Base-by-base conservation (phyloP, 2,888 invertebrate species). In the Strigamia crassipes region DNA sequence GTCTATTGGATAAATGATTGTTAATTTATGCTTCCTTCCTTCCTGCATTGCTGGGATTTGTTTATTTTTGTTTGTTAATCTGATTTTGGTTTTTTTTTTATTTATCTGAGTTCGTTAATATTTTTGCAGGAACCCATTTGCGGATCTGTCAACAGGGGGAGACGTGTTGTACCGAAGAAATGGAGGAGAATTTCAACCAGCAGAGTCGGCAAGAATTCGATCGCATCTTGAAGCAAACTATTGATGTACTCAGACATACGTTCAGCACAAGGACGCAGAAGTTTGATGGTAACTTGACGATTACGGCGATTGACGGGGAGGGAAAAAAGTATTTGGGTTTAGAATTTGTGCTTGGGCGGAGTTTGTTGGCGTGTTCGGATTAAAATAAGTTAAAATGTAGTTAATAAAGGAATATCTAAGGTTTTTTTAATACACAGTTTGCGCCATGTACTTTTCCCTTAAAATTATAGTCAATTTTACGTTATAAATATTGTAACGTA, bases 231-330 rank as follows among this genome's bases (percentile, higher is more conserved):
- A 92, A 92, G 86, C 92, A 93, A 85, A 92, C 93, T 85, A 92
- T 96, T 83, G 91, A 90, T 85, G 92, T 93, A 87, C 90, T 96
- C 83, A 92, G 94, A 27, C 91, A 92, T 82, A 91, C 93, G 84
- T 91, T 96, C 86, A 91, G 92, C 81, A 92, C 92, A 84, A 91
- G 94, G 87, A 94, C 94, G 66, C 91, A 91, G 86, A 93, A 93
- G 88, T 96, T 96, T 89, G 95, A 96, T 88, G 93, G 96, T 96
- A 89, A 93, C 10, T 38, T 38, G 38, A 38, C 10, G 10, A 34
- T 34, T n/a, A n/a, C n/a, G n/a, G n/a, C n/a, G n/a, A n/a, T n/a
- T n/a, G n/a, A n/a, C n/a, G 27, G 1, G 27, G n/a, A n/a, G 27
- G 27, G 27, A 3, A 27, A 27, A 27, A 27, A 27, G 1, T 3